These are phyloP conservation scores for Hippocampus comes DNA, from an alignment of 2,113 vertebrate genomes.

Conservation along the genomic window DNA sequence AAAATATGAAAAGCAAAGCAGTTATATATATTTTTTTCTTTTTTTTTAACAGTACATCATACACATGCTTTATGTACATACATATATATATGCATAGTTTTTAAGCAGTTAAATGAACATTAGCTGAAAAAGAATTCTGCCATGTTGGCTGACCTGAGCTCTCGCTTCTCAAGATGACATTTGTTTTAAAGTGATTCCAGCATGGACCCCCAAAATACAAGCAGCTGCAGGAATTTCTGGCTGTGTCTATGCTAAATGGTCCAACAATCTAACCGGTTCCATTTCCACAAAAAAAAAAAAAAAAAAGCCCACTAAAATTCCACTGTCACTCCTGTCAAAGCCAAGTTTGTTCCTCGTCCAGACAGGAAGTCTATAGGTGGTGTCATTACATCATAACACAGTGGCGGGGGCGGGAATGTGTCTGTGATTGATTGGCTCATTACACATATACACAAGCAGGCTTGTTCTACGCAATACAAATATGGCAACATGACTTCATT, in stretches of 20 bases:
- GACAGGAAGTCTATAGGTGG: slow-evolving; percentile 55
- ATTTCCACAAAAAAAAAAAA: too few relatives aligned
- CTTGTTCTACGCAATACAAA: slow-evolving; percentile 43
- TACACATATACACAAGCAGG: slow-evolving; percentile 39
- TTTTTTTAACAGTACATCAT: too few relatives aligned
- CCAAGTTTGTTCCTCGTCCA: slow-evolving; percentile 45
- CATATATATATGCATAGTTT: too few relatives aligned
- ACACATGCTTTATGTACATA: too few relatives aligned
- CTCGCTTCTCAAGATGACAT: too few relatives aligned
- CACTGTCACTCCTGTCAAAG: slow-evolving; percentile 39
- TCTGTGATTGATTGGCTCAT: slow-evolving; percentile 3
- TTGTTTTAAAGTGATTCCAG: too few relatives aligned
- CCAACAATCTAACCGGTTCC: neutral
- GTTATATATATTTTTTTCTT: too few relatives aligned
- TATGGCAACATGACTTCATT: slow-evolving; percentile 68
- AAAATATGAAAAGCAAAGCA: too few relatives aligned
- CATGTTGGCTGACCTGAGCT: too few relatives aligned
- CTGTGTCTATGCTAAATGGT: neutral
- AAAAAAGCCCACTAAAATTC: neutral
- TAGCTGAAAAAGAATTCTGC: too few relatives aligned
- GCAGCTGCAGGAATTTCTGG: neutral
- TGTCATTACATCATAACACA: slow-evolving; percentile 50
- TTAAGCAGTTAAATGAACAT: too few relatives aligned
- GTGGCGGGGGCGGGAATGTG: neutral
- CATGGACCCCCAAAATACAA: neutral